A percentile compares a stretch with the other conserved stretches of the same genome.
Evolutionary conservation across 2,888 invertebrate genomes (phyloP).

Genomic region (Lithophane socia): DNA sequence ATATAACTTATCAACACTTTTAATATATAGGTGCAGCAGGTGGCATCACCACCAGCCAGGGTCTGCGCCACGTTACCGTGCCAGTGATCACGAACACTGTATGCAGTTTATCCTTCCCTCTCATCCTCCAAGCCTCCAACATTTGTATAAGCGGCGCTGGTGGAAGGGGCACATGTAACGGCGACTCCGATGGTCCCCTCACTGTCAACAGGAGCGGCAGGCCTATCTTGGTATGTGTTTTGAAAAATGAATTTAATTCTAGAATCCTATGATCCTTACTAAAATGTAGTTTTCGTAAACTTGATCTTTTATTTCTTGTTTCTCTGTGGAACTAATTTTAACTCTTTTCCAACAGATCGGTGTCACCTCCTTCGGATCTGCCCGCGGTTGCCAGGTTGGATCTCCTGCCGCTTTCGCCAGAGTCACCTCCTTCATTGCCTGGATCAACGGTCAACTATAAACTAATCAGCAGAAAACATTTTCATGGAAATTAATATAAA

Average conservation of each 20-base stretch:
- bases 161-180: conserved; percentile 68
- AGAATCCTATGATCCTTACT: background rate
- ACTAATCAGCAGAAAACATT: background rate
- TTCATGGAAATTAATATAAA: background rate
- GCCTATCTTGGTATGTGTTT: conserved; percentile 67
- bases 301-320: background rate
- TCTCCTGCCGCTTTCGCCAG: conserved; percentile 72
- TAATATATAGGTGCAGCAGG: conserved; percentile 16
- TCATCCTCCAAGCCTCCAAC: conserved; percentile 64
- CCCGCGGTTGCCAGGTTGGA: conserved; percentile 68
- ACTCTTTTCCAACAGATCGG: conserved; percentile 70
- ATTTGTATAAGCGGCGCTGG: conserved; percentile 72
- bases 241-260: background rate
- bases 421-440: conserved; percentile 68
- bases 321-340: background rate
- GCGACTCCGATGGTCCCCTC: conserved; percentile 78
- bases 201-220: conserved; percentile 55
- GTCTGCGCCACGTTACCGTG: conserved; percentile 30
- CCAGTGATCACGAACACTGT: conserved; percentile 33
- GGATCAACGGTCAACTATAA: conserved; percentile 57
- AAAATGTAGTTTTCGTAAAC: background rate
- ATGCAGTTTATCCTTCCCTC: conserved; percentile 29
- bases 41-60: background rate
- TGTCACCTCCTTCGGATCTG: conserved; percentile 73
- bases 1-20: background rate